Evolutionary conservation across 2,888 invertebrate species (phyloP), one percentile per base, ranked within the genome.

Genomic region (Elgonia sp.): DNA sequence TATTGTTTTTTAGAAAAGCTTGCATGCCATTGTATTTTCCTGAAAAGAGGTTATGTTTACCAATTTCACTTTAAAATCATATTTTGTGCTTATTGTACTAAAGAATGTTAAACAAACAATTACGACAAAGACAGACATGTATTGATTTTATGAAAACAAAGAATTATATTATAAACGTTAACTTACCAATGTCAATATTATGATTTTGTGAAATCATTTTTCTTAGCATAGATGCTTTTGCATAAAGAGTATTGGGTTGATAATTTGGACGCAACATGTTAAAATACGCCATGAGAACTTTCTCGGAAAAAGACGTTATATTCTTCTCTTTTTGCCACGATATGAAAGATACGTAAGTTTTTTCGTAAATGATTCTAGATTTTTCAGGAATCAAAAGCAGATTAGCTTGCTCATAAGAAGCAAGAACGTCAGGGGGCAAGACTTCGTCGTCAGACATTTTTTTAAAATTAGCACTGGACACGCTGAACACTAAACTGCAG

Each of bases 1-100:
- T 82, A 39, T 73, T 73, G 21, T 63, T 40, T 57, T 75, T 82
- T 29, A 65, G 37, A 75, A 73, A 75, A 65, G 75, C 65, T 37
- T n/a, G 18, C 16, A 75, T 20, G 29, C 21, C 21, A 18, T 16
- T 20, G 57, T 72, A 72, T 57, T 72, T 72, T 57, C 40, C 72
- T 72, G 46, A 46, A 69, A 69, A 46, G 46, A 46, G 21, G 21
- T 69, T 69, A 46, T 53, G n/a, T 53, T 53, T 53, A n/a, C 16
- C 53, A 53, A 53, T 53, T 53, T 53, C 14, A 53, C 3, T 53
- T 53, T 46, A 12, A 46, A n/a, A 53, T n/a, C 53, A n/a, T 14
- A 53, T 53, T 53, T 53, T 53, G 53, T 53, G 53, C 2, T 53
- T 53, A 53, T 53, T n/a, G 14, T 4, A 53, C 7, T 8, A n/a